Evolutionary conservation across 92 coral and sea anemone genomes (phyloP), one percentile per base, ranked within the genome.

Genomic region (Phenganax subtilis): DNA sequence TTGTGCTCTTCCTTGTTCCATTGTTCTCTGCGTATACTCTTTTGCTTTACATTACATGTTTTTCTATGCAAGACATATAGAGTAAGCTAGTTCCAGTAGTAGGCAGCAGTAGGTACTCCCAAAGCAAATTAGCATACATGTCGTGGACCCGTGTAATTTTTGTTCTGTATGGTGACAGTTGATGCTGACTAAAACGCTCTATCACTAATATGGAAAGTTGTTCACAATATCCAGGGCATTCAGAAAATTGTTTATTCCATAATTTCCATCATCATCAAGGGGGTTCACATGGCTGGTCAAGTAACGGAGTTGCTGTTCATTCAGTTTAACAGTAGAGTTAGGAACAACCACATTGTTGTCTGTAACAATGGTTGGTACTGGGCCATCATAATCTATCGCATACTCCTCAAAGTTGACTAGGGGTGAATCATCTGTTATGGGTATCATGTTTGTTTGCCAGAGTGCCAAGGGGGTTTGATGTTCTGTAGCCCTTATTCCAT

Each of bases 211-310:
- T 37, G 47, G 76, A 55, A 81, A 57, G 60, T 64, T 76, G 25
- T 81, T 61, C 76, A 81, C 72, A 68, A 67, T 63, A 52, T 72
- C 71, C 31, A 81, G 61, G 64, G 84, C 60, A 65, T 67, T 65
- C 59, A 81, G 76, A 55, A 57, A 81, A 67, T 81, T 59, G 77
- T 81, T 67, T 51, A 81, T 80, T 66, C 85, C 72, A 82, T 76
- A 52, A 76, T 82, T 82, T 51, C 78, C 85, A 54, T 82, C 80
- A 69, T 82, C 78, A 55, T 71, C 56, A 54, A 71, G 67, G 79
- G 85, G 85, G 79, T 71, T 57, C 57, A 82, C 79, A 75, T 76
- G 57, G 77, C 55, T 17, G 25, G 27, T 25, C 31, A 66, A 61
- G 25, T 14, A 17, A 17, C 0, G 9, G 27, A 14, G 67, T 61